Conservation (phyloP, 2,797 vertebrate species). For the Ctenopoma multispine region DNA sequence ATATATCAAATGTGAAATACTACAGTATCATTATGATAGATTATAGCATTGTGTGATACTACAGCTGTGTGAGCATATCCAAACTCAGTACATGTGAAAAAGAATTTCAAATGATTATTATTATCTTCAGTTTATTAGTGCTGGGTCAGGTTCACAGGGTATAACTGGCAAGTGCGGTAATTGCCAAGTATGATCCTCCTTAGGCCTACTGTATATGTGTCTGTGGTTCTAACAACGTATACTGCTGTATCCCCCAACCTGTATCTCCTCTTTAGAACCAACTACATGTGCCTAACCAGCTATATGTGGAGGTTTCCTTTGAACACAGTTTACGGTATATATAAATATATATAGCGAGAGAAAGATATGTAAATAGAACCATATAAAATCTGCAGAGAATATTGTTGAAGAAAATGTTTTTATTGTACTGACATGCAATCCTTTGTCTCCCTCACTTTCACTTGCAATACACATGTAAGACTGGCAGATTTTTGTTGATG, state of each 20-base stretch:
- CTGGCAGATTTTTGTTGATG: conserved; percentile 51
- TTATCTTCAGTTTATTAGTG: conserved; percentile 69
- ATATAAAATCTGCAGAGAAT: conserved; percentile 64
- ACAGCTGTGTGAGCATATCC: conserved; percentile 78
- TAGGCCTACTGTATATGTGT: conserved; percentile 71
- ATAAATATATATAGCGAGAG: conserved; percentile 24
- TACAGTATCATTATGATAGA: conserved; percentile 80
- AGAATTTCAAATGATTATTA: conserved; percentile 61
- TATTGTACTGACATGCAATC: conserved; percentile 54
- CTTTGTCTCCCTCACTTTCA: conserved; percentile 61
- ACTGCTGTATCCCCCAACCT: conserved; percentile 68
- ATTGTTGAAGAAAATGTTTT: conserved; percentile 71
- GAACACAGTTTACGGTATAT: conserved; percentile 78
- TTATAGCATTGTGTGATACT: conserved; percentile 79
- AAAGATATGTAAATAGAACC: conserved; percentile 73
- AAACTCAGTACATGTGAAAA: conserved; percentile 72
- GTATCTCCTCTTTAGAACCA: conserved; percentile 76
- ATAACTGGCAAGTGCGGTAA: conserved; percentile 70
- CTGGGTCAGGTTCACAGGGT: conserved; percentile 83
- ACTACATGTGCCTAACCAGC: conserved; percentile 88
- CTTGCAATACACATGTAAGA: conserved; percentile 66
- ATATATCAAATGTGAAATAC: conserved; percentile 82
- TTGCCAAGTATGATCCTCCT: conserved; percentile 74
- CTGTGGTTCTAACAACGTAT: conserved; percentile 73
- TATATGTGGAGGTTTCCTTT: conserved; percentile 83